Evolutionary conservation across 2,888 invertebrate genomes (phyloP), one percentile per base, ranked within the genome.

Genomic region (Philereme transversata): DNA sequence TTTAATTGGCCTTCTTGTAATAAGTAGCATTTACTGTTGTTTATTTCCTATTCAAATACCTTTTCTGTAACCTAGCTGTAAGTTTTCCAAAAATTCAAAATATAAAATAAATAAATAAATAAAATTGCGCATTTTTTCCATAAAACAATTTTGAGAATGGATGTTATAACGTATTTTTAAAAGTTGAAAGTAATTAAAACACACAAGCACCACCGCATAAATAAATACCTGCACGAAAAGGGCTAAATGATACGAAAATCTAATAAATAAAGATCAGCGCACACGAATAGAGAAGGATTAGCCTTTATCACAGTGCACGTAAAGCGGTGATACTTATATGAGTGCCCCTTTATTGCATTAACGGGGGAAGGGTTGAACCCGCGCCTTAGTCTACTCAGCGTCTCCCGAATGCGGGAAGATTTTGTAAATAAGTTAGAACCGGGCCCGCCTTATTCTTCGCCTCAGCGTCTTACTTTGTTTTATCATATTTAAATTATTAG

Each of bases 401-500:
- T 85, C 86, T 86, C 76, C 73, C 69, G 77, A 79, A 63, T 62
- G 51, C 57, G 80, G 78, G 81, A 88, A 90, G 88, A 90, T 90
- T 92, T 89, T 88, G 88, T 91, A 92, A 92, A 92, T 92, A 91
- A 92, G 89, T 91, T 90, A 91, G 58, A 84, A 82, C 74, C 77
- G 73, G 78, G 77, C 83, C 83, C 83, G 86, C 89, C 88, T 86
- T 83, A 87, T 89, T 90, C 88, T 87, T 86, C 84, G 83, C 79
- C 81, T 84, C 81, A 65, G 77, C 86, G 81, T 86, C 86, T 84
- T 81, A 87, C 88, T 89, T 89, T 90, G 91, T 92, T 92, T 90
- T 92, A 92, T 92, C 91, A 92, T 91, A 92, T 92, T 92, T 91
- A 92, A 92, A 91, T 91, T 91, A 91, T 91, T 90, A 88, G 91